Percentiles rank a stretch among this genome's conserved stretches.
Conservation (phyloP, 2,888 invertebrate species). For the Microdon myrmicae region DNA sequence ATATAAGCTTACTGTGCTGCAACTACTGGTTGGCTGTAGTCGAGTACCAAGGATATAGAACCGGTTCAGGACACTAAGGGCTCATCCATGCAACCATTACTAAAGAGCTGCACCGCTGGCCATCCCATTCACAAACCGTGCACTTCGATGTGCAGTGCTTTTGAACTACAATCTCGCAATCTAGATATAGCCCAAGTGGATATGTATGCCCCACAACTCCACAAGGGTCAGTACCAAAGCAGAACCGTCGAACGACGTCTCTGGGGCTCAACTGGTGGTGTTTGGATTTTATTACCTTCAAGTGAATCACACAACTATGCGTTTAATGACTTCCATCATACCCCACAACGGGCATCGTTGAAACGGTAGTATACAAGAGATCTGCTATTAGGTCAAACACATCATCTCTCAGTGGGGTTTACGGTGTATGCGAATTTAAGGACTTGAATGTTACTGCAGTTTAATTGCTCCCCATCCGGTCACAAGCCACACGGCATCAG, state of each 20-base stretch:
- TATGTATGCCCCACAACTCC: too few relatives aligned
- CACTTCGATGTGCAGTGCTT: too few relatives aligned
- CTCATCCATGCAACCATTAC: conserved; percentile 43
- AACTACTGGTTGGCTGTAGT: not conserved
- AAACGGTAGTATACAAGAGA: not conserved
- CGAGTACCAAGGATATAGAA: not conserved
- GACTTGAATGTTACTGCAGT: conserved; percentile 7
- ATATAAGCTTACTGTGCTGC: conserved; percentile 21
- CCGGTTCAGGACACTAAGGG: conserved; percentile 20
- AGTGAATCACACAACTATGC: conserved; percentile 25
- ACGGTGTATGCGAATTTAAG: conserved; percentile 11
- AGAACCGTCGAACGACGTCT: too few relatives aligned
- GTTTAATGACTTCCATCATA: conserved; percentile 23
- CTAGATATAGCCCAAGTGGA: too few relatives aligned
- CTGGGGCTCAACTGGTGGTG: conserved; percentile 34
- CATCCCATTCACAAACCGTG: too few relatives aligned
- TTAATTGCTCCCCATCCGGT: conserved; percentile 22
- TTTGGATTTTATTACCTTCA: conserved; percentile 24
- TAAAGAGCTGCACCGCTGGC: too few relatives aligned
- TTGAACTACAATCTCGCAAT: too few relatives aligned
- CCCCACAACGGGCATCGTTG: not conserved
- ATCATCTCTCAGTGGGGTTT: not conserved
- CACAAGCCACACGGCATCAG: too few relatives aligned
- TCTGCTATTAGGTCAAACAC: not conserved
- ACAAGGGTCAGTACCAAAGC: too few relatives aligned